These are phyloP conservation scores for Lagorchestes hirsutus DNA, from an alignment of 2,797 vertebrate genomes.

Conservation along the genomic window DNA sequence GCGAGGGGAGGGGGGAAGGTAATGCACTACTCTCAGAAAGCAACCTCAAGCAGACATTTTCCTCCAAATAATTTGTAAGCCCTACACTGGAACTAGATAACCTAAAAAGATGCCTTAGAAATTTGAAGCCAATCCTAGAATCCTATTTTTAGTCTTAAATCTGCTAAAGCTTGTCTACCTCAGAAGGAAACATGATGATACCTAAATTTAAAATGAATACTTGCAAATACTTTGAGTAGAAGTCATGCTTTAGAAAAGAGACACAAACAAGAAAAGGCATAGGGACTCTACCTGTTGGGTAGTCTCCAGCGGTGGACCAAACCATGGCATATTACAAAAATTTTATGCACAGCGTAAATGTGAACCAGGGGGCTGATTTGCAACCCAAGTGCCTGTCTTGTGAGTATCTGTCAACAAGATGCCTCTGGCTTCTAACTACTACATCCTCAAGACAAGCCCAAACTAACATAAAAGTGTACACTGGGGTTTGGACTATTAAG, in stretches of 20 bases:
- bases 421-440: background rate
- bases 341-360: background rate
- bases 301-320: background rate
- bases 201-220: background rate
- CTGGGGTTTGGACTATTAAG: background rate
- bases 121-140: background rate
- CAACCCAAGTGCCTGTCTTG: background rate
- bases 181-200: background rate
- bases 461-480: background rate
- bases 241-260: background rate
- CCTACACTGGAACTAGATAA: background rate
- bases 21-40: background rate
- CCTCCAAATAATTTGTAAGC: slow-evolving; percentile 16
- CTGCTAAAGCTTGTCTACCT: background rate
- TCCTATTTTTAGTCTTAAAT: slow-evolving; percentile 23
- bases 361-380: background rate
- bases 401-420: background rate
- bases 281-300: background rate
- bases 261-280: background rate
- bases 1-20: background rate
- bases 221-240: slow-evolving; percentile 26
- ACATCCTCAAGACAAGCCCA: background rate
- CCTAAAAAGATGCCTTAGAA: slow-evolving; percentile 18
- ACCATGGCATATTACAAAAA: background rate
- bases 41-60: slow-evolving; percentile 3